Conservation (phyloP, 1,140 invertebrate genomes). For the Trissolcus basalis region DNA sequence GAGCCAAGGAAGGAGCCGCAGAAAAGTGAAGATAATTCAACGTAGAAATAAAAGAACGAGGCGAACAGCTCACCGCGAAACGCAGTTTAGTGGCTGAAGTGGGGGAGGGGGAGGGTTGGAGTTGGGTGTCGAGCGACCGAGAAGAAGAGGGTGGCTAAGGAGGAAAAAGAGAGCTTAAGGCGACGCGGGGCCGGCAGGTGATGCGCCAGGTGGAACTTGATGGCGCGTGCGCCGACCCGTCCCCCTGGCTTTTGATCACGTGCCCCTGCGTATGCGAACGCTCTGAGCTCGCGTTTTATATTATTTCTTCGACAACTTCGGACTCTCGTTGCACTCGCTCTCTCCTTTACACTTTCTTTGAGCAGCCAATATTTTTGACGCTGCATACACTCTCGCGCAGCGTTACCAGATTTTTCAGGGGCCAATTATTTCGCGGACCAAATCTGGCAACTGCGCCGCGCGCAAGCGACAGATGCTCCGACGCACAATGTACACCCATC, state of each 20-base stretch:
- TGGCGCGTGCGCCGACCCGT: conserved; percentile 71
- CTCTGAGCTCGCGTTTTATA: conserved; percentile 42
- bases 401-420: conserved; percentile 17
- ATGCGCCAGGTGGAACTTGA: conserved; percentile 75
- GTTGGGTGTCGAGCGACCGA: no score
- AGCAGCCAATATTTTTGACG: no score
- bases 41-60: conserved; percentile 33
- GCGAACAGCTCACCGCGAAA: conserved; percentile 3
- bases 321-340: conserved; percentile 18
- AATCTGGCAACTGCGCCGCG: conserved; percentile 43
- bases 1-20: conserved; percentile 38
- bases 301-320: conserved; percentile 58
- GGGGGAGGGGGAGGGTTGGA: conserved; percentile 21
- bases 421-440: conserved; percentile 11
- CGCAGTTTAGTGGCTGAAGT: conserved; percentile 12
- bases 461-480: conserved; percentile 62
- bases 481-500: conserved; percentile 35
- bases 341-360: conserved; percentile 26
- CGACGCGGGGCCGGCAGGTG: conserved; percentile 75
- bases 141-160: conserved; percentile 51
- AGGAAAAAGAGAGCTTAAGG: conserved; percentile 65
- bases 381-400: no score
- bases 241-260: conserved; percentile 73
- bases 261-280: conserved; percentile 63
- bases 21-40: conserved; percentile 39